Conservation (phyloP, 2,797 vertebrate species). For the Apogon hyalosoma region DNA sequence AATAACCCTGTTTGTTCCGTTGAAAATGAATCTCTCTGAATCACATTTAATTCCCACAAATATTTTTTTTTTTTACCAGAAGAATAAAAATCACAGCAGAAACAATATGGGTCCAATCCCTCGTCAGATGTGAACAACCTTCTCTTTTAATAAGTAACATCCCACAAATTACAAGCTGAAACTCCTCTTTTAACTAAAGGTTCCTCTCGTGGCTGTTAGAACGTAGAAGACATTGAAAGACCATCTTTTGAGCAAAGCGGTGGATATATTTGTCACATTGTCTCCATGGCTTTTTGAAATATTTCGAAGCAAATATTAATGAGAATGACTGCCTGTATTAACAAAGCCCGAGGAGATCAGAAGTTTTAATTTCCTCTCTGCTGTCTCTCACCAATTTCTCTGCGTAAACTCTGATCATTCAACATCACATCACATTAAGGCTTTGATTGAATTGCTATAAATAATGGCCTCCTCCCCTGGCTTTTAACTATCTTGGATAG, state of each 20-base stretch:
- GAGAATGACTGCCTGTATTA: neutral
- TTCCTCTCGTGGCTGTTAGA: neutral
- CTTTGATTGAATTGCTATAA: constrained; percentile 2
- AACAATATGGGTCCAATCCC: too few species aligned
- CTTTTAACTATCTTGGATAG: neutral
- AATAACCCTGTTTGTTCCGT: too few species aligned
- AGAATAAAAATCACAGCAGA: too few species aligned
- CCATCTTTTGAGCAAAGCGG: neutral
- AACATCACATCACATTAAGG: constrained; percentile 2
- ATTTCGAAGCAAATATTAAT: constrained; percentile 3
- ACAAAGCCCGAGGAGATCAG: constrained; percentile 12
- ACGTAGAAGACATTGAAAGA: neutral
- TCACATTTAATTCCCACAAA: too few species aligned
- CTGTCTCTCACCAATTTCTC: neutral
- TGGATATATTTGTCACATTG: neutral
- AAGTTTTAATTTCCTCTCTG: constrained; percentile 21
- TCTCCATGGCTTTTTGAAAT: neutral
- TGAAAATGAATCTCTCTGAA: too few species aligned
- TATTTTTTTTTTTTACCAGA: too few species aligned
- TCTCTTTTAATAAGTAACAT: constrained; percentile 1
- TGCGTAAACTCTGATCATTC: constrained; percentile 4
- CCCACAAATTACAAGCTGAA: neutral
- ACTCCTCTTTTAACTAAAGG: neutral
- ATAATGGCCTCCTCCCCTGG: neutral
- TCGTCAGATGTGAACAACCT: neutral